Percentiles rank a stretch among this genome's conserved stretches.
These are phyloP conservation scores for Heteronetta atricapilla DNA, from an alignment of 2,113 vertebrate genomes.

Conservation along the genomic window DNA sequence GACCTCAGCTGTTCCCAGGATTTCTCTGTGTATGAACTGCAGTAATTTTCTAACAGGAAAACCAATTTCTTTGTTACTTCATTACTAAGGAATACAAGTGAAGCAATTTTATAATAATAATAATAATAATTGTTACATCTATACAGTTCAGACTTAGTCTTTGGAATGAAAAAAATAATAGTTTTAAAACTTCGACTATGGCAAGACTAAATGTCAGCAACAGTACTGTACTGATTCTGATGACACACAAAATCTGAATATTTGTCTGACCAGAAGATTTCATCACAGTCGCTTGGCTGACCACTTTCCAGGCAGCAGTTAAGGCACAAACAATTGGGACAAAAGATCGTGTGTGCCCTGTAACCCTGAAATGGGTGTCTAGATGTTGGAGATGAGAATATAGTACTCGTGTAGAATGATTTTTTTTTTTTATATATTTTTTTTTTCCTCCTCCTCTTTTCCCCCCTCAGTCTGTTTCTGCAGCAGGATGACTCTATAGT, in stretches of 20 bases:
- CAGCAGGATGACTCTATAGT: neutral
- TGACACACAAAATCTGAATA: neutral
- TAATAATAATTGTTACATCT: neutral
- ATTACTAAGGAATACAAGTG: neutral
- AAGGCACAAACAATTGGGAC: neutral
- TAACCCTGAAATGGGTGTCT: neutral
- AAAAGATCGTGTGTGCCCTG: neutral
- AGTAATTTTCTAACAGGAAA: neutral
- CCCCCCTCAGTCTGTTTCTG: neutral
- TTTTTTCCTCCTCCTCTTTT: neutral
- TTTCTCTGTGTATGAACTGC: neutral
- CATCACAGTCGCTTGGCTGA: neutral
- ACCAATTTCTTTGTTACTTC: neutral
- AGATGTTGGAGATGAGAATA: neutral
- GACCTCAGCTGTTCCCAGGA: neutral
- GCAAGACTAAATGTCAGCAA: neutral
- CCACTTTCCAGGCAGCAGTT: neutral
- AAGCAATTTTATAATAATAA: neutral
- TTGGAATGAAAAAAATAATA: neutral
- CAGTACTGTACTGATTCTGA: neutral
- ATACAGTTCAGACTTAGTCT: neutral
- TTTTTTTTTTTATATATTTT: too few relatives aligned
- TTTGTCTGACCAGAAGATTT: neutral
- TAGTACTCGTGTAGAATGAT: neutral
- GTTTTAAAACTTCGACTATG: neutral